Evolutionary conservation across 1,140 invertebrate genomes (phyloP), one percentile per base, ranked within the genome.

Genomic region (Musca vetustissima): DNA sequence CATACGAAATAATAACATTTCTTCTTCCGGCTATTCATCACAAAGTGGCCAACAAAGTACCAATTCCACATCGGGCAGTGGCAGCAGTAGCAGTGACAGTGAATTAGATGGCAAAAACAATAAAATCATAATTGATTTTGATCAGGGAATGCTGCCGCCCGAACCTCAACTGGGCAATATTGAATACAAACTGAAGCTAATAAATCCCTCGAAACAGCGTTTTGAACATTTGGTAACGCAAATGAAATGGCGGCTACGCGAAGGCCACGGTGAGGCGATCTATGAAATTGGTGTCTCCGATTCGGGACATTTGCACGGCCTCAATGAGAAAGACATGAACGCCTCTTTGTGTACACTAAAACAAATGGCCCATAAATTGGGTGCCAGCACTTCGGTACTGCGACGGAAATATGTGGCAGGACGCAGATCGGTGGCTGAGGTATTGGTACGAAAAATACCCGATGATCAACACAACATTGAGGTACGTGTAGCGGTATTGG

Each of bases 241-340:
- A 89, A 89, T 96, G 87, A 95, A 95, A 85, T 96, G 94, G 94
- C 86, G 93, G 14, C 84, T 95, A 9, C 86, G 91, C 0, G 93
- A 95, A 76, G 94, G 94, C 14, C 91, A 93, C 66, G 97, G 97
- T 7, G 94, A 96, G 83, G 96, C 96, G 0, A 94, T 98, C 72
- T 99, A 99, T 85, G 94, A 97, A 85, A 94, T 98, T 61, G 96
- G 96, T 0, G 96, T 98, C 0, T 93, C 95, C 69, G 97, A 98
- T 83, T 95, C 92, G 83, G 97, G 97, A 1, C 86, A 90, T 25
- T 82, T 98, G 71, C 87, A 91, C 13, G 96, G 96, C 9, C 85
- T 98, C 7, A 88, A 88, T 13, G 87, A 88, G 66, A 84, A 88
- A 14, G 94, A 97, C 64, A 91, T 98, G 87, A 87, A 89, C 32